Base-by-base conservation (phyloP, 2,113 vertebrate species). In the Fulmarus glacialis region DNA sequence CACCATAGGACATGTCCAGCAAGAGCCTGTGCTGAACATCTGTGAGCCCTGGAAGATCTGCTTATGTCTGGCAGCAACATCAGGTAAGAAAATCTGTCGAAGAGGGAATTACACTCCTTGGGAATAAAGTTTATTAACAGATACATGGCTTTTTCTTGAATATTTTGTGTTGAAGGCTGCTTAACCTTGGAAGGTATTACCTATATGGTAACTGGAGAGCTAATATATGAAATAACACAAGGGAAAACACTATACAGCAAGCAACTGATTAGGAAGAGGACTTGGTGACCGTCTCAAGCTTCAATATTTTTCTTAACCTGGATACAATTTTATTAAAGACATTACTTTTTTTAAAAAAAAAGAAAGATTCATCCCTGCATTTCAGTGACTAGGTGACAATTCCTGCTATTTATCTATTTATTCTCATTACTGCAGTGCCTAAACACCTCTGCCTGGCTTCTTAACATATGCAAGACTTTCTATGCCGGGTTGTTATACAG, bases 1-100 rank as follows among this genome's bases (percentile, higher is more conserved):
- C 47, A 34, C 15, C 43, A 1, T 12, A n/a, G 23, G 24, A 62
- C 4, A 1, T 0, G 2, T 5, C 67, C 58, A 82, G 77, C 60
- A 70, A 62, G 48, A 66, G 43, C 52, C 73, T 52, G 11, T 26
- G 43, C 29, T 32, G 45, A 52, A 29, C 2, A 16, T 4, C 47
- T 1, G 1, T 1, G 4, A 30, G 56, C 30, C 29, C 6, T 1
- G 17, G 47, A 82, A 55, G 27, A 56, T 23, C 60, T 72, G 34
- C 36, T 40, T 56, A 15, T 6, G 4, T 24, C 34, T 86, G 36
- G 22, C 22, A 60, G 56, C 21, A 77, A 2, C 12, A 36, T 11
- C 34, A 68, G 55, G 11, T 5, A 42, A 58, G 7, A 12, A 38
- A 34, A 55, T 8, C 22, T 47, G 23, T 22, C n/a, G 56, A 19